phyloP scores from a whole-genome alignment of 2,113 vertebrate genomes.

The Engystomops pustulosus region DNA sequence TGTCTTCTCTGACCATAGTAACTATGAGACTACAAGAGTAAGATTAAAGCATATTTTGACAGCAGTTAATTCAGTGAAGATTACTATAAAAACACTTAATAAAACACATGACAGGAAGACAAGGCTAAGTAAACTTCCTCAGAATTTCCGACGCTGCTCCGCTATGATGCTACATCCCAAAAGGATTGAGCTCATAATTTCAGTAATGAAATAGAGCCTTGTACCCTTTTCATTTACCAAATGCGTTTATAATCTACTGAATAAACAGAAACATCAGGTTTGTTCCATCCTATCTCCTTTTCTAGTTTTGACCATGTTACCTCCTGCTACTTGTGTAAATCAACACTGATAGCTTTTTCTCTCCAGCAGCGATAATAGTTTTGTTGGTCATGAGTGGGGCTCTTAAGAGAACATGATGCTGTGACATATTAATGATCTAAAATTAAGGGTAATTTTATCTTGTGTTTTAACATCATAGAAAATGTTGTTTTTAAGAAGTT shows the following conservation, averaged over 20 bases:
- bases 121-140: neutral
- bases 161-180: neutral
- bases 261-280: constrained; percentile 4
- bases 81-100: neutral
- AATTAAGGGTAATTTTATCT: constrained; percentile 10
- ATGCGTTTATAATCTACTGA: constrained; percentile 21
- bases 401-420: neutral
- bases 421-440: neutral
- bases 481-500: neutral
- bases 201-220: neutral
- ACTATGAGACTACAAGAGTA: too few species aligned
- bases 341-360: constrained; percentile 43
- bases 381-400: neutral
- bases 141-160: neutral
- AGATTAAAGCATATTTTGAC: too few species aligned
- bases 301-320: constrained; percentile 35
- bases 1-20: too few species aligned
- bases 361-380: constrained; percentile 33
- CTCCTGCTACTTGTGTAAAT: constrained; percentile 45
- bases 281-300: constrained; percentile 16
- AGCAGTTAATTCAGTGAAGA: neutral
- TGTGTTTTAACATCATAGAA: neutral
- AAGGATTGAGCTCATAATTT: neutral
- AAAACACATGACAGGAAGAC: too few species aligned
- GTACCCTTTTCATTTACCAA: constrained; percentile 9